Percentiles rank a stretch among this genome's conserved stretches.
Conservation (phyloP, 2,113 vertebrate genomes). For the Anhinga anhinga region DNA sequence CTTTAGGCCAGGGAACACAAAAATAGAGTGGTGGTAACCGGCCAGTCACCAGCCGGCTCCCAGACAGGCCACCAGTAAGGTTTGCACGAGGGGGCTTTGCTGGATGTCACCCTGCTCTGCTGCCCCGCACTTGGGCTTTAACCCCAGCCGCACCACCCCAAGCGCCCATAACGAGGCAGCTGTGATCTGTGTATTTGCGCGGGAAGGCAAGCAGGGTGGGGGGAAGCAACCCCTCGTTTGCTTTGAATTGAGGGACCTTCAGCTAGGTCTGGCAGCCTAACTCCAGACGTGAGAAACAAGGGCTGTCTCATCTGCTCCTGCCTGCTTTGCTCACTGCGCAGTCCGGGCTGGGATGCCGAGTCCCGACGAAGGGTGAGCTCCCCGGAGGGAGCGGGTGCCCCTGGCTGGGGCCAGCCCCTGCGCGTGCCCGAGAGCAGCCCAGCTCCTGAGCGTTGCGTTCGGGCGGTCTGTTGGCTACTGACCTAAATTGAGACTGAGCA, state of each 20-base stretch:
- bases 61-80: not conserved
- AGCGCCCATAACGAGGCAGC: not conserved
- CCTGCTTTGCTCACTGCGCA: accelerated
- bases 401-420: not conserved
- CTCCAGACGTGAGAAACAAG: accelerated
- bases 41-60: accelerated
- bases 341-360: accelerated
- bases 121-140: not conserved
- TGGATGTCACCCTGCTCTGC: not conserved
- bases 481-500: conserved; percentile 70
- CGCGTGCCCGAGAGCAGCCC: not conserved
- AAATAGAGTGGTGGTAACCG: not conserved
- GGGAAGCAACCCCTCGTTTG: not conserved
- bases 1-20: not conserved
- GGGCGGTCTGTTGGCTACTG: conserved; percentile 23
- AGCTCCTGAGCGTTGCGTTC: accelerated
- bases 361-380: accelerated
- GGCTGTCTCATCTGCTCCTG: not conserved
- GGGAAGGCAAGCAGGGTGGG: accelerated
- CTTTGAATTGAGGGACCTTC: not conserved
- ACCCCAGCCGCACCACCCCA: not conserved
- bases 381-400: accelerated
- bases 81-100: not conserved
- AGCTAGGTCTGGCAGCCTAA: not conserved
- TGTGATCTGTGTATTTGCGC: accelerated